Evolutionary conservation across 2,888 invertebrate genomes (phyloP), one percentile per base, ranked within the genome.

Genomic region (Apoderus coryli): DNA sequence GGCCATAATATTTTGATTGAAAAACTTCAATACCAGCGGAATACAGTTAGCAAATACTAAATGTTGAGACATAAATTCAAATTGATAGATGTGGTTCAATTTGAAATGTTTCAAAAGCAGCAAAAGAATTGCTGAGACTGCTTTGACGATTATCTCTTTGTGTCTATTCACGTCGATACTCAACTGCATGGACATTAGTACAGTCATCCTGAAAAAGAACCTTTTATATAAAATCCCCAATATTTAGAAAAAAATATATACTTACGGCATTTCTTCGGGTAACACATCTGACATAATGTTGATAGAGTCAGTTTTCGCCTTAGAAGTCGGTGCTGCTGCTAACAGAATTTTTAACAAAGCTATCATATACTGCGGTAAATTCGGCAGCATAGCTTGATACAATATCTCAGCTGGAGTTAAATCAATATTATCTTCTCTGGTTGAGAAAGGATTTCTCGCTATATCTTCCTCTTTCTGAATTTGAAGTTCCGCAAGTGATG

Each of bases 1-100:
- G 28, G 81, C 78, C 58, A 85, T 72, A 40, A 96, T 92, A 50
- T 95, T 92, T 60, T 98, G 96, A 60, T 98, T 99, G 57, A 99
- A 88, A 63, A 98, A 98, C 57, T 98, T 98, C 31, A 99, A 64
- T 11, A 98, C 89, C 37, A 98, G 63, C 1, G 98, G 98, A 58
- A 99, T 93, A 54, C 96, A 98, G 57, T 98, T 98, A 35, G 96
- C 96, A 62, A 96, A 96, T 6, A 98, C 93, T 44, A 98, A 66
- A 63, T 98, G 95, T 59, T 98, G 95, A 2, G 92, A 89, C 79
- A 96, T 89, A 54, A 89, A 96, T 61, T 99, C 98, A 65, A 96
- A 98, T 63, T 99, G 98, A 58, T 95, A 98, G 26, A 96, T 72
- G 62, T 98, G 98, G 62, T 95, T 98, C 25, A 82, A 54, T 61